Evolutionary conservation across 2,888 invertebrate species (phyloP), one percentile per base, ranked within the genome.

Genomic region (Tuta absoluta): DNA sequence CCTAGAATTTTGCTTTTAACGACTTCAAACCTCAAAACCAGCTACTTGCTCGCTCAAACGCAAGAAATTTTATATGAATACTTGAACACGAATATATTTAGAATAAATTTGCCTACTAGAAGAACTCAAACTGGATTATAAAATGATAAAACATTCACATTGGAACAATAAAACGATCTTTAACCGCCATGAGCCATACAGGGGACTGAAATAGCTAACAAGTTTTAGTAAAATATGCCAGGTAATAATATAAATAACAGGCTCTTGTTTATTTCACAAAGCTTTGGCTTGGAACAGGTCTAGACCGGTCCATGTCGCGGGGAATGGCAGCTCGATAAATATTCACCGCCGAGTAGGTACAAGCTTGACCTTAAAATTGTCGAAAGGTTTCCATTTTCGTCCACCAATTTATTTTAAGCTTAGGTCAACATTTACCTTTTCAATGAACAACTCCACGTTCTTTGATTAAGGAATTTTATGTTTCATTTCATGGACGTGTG

Each of bases 271-370:
- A 75, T 78, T 80, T 82, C 76, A 75, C 79, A 81, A 77, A 79
- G 81, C 82, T 82, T 82, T 82, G 80, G 37, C 71, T 75, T 70
- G 68, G 81, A 86, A 86, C 86, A 69, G 79, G 87, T 85, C 85
- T 21, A 67, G 79, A 83, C 85, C 82, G 82, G 85, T 83, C 74
- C 28, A 24, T n/a, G 33, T 56, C 17, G 17, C 33, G 68, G 66
- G 73, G 73, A 73, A 74, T 78, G 76, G 76, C 78, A 75, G 74
- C 77, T 69, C 79, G 78, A 80, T 85, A 82, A 85, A 87, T 86
- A 85, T 84, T 82, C 80, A 77, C 74, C 74, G 71, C 14, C 24
- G 19, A 75, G 75, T 23, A 12, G 75, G 75, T 80, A 84, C 80
- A 82, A 80, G 81, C 82, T 84, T 83, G 82, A 82, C 83, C 82